Percentiles rank a stretch among this genome's conserved stretches.
phyloP scores from a whole-genome alignment of 2,888 invertebrate species.

The Apotomis betuletana region DNA sequence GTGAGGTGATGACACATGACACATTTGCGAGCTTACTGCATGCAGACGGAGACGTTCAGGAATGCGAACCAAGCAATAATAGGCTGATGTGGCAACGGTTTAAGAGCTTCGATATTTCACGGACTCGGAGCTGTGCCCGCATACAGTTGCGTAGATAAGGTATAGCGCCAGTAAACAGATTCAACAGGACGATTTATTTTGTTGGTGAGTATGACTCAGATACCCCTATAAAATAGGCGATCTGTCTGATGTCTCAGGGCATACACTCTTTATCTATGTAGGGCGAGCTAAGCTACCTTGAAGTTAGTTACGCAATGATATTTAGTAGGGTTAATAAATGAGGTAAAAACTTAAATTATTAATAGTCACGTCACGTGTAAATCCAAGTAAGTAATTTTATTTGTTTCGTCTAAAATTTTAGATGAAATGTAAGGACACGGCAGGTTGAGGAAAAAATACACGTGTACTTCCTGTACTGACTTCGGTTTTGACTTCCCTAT shows the following conservation, averaged over 20 bases:
- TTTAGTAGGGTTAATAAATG: background rate
- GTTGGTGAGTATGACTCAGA: conserved; percentile 5
- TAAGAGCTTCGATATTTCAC: conserved; percentile 8
- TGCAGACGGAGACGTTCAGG: conserved; percentile 34
- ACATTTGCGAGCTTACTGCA: conserved; percentile 42
- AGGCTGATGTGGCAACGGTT: background rate
- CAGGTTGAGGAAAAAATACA: too few relatives aligned
- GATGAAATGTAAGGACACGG: too few relatives aligned
- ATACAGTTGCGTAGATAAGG: conserved; percentile 28
- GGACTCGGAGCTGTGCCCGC: conserved; percentile 25
- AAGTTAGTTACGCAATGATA: background rate
- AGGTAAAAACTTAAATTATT: too few relatives aligned
- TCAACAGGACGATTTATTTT: conserved; percentile 29
- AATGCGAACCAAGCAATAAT: conserved; percentile 6
- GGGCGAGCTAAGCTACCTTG: conserved; percentile 6
- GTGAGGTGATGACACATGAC: conserved; percentile 43
- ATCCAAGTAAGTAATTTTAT: too few relatives aligned
- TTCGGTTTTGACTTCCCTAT: too few relatives aligned
- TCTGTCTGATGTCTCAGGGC: background rate
- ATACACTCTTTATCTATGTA: conserved; percentile 6
- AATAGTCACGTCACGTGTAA: too few relatives aligned
- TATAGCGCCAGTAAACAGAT: conserved; percentile 29
- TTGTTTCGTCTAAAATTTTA: too few relatives aligned
- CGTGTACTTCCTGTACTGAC: too few relatives aligned
- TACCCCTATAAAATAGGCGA: conserved; percentile 6